Evolutionary conservation across 2,113 vertebrate genomes (phyloP).

Genomic region (Petroica traversi): DNA sequence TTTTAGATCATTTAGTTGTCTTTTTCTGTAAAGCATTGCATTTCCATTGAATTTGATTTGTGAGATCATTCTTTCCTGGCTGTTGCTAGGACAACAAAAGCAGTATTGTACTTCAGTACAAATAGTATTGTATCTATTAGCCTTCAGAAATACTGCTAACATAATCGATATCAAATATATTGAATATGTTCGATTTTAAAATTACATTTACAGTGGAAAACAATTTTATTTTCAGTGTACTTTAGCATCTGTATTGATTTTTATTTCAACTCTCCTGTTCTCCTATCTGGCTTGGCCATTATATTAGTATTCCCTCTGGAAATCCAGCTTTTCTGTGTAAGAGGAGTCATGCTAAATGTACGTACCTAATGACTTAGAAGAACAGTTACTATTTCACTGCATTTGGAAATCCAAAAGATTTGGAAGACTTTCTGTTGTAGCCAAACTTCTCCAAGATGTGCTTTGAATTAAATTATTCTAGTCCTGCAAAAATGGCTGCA

Average conservation of each 20-base stretch:
- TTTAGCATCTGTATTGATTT: conserved; percentile 66
- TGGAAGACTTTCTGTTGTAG: neutral
- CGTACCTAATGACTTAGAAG: conserved; percentile 16
- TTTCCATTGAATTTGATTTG: conserved; percentile 63
- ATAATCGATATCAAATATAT: conserved; percentile 74
- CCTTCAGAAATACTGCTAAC: conserved; percentile 66
- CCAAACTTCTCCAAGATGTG: neutral
- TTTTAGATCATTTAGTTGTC: conserved; percentile 35
- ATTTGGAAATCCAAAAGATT: neutral
- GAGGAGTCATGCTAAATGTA: neutral
- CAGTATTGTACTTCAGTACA: neutral
- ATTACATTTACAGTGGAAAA: conserved; percentile 70
- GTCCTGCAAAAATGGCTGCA: neutral
- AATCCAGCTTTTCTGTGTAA: neutral
- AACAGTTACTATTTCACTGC: neutral
- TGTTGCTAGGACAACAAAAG: conserved; percentile 78
- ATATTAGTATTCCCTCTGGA: conserved; percentile 6
- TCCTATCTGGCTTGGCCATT: neutral
- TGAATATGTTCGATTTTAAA: conserved; percentile 73
- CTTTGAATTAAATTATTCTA: neutral
- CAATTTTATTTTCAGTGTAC: conserved; percentile 66
- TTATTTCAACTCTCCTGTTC: conserved; percentile 22
- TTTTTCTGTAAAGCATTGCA: conserved; percentile 44
- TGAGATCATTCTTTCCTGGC: conserved; percentile 44
- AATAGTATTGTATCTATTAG: conserved; percentile 60